Evolutionary conservation across 2,113 vertebrate species (phyloP).

Genomic region (Penelope pileata): DNA sequence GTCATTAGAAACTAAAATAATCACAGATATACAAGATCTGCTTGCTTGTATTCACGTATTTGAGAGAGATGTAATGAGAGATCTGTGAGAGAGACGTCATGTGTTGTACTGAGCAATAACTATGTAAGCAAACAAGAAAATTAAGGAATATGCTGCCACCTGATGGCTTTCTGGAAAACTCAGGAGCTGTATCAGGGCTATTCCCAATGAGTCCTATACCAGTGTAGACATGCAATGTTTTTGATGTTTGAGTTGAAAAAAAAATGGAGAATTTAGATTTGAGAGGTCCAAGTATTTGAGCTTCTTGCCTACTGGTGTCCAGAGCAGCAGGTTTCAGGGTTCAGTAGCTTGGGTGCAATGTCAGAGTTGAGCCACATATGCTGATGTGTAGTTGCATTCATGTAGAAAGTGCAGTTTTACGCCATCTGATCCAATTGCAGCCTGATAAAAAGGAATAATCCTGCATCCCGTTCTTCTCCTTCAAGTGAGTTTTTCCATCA

Average conservation of each 20-base stretch:
- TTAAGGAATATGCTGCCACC: not conserved
- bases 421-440: not conserved
- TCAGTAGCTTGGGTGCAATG: not conserved
- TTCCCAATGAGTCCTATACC: not conserved
- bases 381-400: rapidly evolving
- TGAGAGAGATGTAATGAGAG: not conserved
- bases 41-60: not conserved
- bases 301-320: not conserved
- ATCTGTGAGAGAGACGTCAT: rapidly evolving
- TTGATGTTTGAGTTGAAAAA: not conserved
- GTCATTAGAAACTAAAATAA: not conserved
- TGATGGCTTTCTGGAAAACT: not conserved
- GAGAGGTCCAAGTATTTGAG: not conserved
- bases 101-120: not conserved
- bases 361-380: not conserved
- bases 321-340: not conserved
- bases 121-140: not conserved
- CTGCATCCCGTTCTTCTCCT: not conserved
- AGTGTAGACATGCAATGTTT: not conserved
- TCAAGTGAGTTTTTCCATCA: not conserved
- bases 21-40: not conserved
- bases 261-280: not conserved
- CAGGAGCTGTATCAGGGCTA: not conserved
- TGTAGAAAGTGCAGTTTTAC: not conserved
- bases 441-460: not conserved